Conservation (phyloP, 2,113 vertebrate species). For the Cathartes aura region DNA sequence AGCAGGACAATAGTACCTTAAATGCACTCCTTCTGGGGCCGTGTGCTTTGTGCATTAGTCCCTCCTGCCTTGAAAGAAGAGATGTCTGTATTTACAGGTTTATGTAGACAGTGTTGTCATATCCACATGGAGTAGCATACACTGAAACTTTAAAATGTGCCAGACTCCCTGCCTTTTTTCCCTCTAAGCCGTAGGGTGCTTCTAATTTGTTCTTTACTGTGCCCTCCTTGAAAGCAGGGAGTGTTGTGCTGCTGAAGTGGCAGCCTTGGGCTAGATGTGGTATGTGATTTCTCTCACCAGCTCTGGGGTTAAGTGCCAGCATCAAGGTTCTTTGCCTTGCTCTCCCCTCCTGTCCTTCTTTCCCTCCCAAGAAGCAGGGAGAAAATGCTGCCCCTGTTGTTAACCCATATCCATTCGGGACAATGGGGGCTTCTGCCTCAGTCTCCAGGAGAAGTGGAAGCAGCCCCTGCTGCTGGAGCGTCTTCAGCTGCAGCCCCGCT, state of each 20-base stretch:
- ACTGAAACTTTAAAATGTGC: background rate
- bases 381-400: background rate
- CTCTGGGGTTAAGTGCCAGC: background rate
- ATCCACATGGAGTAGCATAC: background rate
- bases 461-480: background rate
- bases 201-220: background rate
- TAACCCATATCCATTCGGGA: background rate
- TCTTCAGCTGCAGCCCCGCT: background rate
- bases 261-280: background rate
- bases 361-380: background rate
- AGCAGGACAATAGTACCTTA: background rate
- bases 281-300: background rate
- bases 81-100: background rate
- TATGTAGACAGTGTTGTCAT: background rate
- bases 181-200: background rate
- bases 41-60: background rate
- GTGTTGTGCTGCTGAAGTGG: background rate
- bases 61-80: background rate
- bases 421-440: background rate
- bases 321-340: background rate
- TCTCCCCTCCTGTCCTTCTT: background rate
- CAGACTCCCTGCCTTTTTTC: background rate
- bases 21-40: accelerated
- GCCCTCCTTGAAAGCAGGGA: background rate
- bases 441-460: background rate